These are phyloP conservation scores for Cacatua alba DNA, from an alignment of 2,113 vertebrate species.

Conservation along the genomic window DNA sequence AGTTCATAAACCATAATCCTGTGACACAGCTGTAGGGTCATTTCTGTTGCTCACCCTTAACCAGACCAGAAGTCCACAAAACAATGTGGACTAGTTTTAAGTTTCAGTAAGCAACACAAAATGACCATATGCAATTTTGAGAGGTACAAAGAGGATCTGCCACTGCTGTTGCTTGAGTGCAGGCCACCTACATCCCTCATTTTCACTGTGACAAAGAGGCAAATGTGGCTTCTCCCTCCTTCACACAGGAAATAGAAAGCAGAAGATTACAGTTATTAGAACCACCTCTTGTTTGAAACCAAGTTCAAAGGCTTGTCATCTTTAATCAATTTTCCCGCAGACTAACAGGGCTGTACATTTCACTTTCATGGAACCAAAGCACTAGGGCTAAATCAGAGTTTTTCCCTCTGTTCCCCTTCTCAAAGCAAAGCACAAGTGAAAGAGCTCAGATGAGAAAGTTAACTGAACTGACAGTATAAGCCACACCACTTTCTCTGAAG, in stretches of 20 bases:
- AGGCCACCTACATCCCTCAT: neutral
- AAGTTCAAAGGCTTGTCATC: conserved; percentile 66
- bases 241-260: conserved; percentile 12
- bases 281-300: conserved; percentile 48
- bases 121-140: fast-evolving
- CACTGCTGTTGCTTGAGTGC: neutral
- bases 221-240: conserved; percentile 14
- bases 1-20: neutral
- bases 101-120: neutral
- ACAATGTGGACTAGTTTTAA: neutral
- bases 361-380: conserved; percentile 56
- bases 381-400: neutral
- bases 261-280: conserved; percentile 61
- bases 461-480: neutral
- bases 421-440: conserved; percentile 9
- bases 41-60: neutral
- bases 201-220: conserved; percentile 3
- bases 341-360: conserved; percentile 63
- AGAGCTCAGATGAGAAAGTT: neutral
- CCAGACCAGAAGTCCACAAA: neutral
- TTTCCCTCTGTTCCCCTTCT: neutral
- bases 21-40: neutral
- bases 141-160: neutral
- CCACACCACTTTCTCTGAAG: neutral
- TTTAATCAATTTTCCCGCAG: conserved; percentile 66